Percentiles rank a stretch among this genome's conserved stretches.
Conservation (phyloP, 2,113 vertebrate genomes). For the Pycnonotus jocosus region DNA sequence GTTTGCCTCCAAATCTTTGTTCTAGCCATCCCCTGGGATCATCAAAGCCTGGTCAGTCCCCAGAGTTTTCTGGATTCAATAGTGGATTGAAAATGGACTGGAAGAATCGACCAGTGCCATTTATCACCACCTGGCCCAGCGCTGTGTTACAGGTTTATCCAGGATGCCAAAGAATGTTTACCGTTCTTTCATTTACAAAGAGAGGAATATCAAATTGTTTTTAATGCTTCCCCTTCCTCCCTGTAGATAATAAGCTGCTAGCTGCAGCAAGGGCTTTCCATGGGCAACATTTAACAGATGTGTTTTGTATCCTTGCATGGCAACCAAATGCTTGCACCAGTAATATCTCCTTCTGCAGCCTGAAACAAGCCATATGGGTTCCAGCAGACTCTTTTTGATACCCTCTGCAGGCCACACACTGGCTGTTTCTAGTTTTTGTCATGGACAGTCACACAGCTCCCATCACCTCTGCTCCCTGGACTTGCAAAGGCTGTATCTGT, state of each 20-base stretch:
- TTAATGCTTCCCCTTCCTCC: constrained; percentile 12
- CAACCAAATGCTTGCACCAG: not conserved
- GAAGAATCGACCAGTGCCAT: accelerated
- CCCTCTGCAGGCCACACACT: not conserved
- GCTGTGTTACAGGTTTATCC: not conserved
- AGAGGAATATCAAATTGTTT: not conserved
- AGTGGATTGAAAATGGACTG: not conserved
- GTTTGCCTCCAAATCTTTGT: not conserved
- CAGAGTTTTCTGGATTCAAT: not conserved
- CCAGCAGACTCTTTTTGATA: not conserved
- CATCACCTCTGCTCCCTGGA: not conserved
- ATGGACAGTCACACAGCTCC: not conserved
- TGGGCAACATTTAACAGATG: not conserved
- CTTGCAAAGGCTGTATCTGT: not conserved
- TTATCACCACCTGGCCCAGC: not conserved
- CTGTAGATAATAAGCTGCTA: not conserved
- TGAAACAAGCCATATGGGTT: not conserved
- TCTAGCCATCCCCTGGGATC: not conserved
- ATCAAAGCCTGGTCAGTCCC: not conserved
- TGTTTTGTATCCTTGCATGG: not conserved
- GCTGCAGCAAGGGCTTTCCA: constrained; percentile 1
- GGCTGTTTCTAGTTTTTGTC: not conserved
- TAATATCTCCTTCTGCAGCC: not conserved
- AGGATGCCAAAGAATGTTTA: not conserved
- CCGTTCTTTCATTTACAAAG: not conserved